These are phyloP conservation scores for Sus scrofa DNA, from an alignment of 2,113 vertebrate genomes.

Conservation along the genomic window DNA sequence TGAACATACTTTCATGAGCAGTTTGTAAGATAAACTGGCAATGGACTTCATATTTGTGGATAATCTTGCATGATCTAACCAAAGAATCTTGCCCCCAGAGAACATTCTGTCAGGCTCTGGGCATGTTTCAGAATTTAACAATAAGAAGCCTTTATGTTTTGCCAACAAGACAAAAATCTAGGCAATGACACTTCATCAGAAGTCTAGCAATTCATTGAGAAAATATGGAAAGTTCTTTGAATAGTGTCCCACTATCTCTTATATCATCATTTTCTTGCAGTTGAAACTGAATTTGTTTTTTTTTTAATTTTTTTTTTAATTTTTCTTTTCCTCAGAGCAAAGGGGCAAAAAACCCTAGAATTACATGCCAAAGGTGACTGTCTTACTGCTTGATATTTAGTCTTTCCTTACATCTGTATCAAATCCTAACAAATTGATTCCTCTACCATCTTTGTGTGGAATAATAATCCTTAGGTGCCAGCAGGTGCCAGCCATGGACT, in stretches of 20 bases:
- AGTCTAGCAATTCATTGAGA: neutral
- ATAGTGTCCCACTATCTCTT: neutral
- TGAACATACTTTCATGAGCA: neutral
- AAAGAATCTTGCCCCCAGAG: neutral
- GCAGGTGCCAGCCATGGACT: neutral
- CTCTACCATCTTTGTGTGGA: neutral
- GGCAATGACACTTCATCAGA: neutral
- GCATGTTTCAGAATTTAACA: neutral
- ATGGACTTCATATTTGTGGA: neutral
- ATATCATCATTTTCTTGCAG: neutral
- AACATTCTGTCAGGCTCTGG: neutral
- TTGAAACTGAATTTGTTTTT: neutral
- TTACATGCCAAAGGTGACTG: neutral
- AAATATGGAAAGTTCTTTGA: neutral
- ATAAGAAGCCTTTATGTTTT: neutral
- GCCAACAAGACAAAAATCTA: neutral
- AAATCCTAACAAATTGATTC: neutral
- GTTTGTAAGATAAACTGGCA: neutral
- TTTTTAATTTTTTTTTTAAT: neutral
- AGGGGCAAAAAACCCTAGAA: neutral
- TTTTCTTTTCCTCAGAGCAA: neutral
- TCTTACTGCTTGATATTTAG: neutral
- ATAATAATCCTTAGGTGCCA: neutral
- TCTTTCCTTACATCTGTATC: neutral
- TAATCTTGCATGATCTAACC: neutral